Base-by-base conservation (phyloP, 2,113 vertebrate species). In the Hystrix cristata region DNA sequence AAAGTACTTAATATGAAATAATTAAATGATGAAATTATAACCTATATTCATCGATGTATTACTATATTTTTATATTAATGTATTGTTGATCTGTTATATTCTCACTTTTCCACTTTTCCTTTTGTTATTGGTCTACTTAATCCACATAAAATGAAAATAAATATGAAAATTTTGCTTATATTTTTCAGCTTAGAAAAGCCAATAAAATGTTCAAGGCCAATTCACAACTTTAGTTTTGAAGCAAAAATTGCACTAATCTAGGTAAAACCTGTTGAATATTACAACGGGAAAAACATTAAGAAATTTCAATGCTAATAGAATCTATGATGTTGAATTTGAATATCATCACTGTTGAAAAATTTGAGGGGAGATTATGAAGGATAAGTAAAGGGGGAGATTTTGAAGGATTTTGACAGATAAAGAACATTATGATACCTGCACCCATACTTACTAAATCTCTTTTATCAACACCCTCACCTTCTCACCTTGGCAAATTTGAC, bases 41-140 rank as follows among this genome's bases (percentile, higher is more conserved):
- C 13, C 60, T 91, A 43, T 46, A 74, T 67, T 69, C 51, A 43
- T 67, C 87, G 90, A 69, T 90, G 21, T 38, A n/a, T 64, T 38
- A 27, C 13, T 43, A 19, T 38, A 25, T 51, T 71, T 97, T 94
- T 38, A 25, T 51, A 78, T 97, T 94, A 97, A 92, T 96, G 97
- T 86, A 7, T 19, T 97, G 86, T 96, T 25, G 69, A 95, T 95
- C 46, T 67, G 31, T 91, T 34, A 19, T 84, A 51, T 59, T 95
- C 93, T 67, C 5, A 60, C 14, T 62, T 96, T 83, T 78, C 7
- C 7, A 79, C 46, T 79, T 80, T 51, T 25, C 15, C 15, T 62
- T 53, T 64, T 62, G 38, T 78, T 12, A 46, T 48, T 57, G 48
- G 31, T 71, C 12, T 29, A 51, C 38, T 72, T 46, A 72, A 55